Percentiles rank a stretch among this genome's conserved stretches.
phyloP scores from a whole-genome alignment of 2,888 invertebrate species.

The Drosophila engyochracea region DNA sequence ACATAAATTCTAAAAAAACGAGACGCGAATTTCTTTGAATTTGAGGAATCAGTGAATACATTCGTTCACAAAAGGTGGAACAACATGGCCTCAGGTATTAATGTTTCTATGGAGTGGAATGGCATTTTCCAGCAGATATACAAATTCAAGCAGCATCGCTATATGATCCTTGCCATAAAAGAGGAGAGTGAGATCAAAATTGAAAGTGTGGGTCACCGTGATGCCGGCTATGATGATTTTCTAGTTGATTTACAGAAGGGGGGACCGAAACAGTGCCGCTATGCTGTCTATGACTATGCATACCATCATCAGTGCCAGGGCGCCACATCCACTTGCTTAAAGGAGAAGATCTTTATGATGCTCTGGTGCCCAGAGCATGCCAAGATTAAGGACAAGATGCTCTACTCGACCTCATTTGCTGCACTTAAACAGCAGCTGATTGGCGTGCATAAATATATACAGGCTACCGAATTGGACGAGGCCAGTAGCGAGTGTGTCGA shows the following conservation, averaged over 20 bases:
- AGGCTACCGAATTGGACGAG: slow-evolving; percentile 61
- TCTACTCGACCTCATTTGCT: slow-evolving; percentile 55
- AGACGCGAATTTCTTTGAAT: neutral
- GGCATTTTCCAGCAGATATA: slow-evolving; percentile 50
- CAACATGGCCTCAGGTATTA: slow-evolving; percentile 57
- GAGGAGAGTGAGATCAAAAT: slow-evolving; percentile 41
- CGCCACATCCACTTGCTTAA: slow-evolving; percentile 30
- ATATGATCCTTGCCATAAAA: slow-evolving; percentile 45
- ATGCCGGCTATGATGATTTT: slow-evolving; percentile 52
- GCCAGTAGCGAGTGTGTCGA: slow-evolving; percentile 45
- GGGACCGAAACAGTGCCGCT: slow-evolving; percentile 53
- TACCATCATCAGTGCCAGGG: slow-evolving; percentile 52
- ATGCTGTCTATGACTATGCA: slow-evolving; percentile 57
- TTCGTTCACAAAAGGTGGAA: neutral
- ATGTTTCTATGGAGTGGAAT: slow-evolving; percentile 39
- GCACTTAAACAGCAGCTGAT: slow-evolving; percentile 44
- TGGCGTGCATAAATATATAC: slow-evolving; percentile 58
- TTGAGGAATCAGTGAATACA: neutral
- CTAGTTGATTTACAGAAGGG: slow-evolving; percentile 35
- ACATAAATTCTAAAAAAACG: neutral
- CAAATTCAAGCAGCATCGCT: slow-evolving; percentile 51
- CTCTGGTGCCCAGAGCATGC: slow-evolving; percentile 63
- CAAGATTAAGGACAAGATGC: slow-evolving; percentile 54
- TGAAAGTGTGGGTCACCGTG: slow-evolving; percentile 43
- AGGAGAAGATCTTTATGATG: slow-evolving; percentile 61